Evolutionary conservation across 2,888 invertebrate genomes (phyloP).

Genomic region (Tetramorium bicarinatum): DNA sequence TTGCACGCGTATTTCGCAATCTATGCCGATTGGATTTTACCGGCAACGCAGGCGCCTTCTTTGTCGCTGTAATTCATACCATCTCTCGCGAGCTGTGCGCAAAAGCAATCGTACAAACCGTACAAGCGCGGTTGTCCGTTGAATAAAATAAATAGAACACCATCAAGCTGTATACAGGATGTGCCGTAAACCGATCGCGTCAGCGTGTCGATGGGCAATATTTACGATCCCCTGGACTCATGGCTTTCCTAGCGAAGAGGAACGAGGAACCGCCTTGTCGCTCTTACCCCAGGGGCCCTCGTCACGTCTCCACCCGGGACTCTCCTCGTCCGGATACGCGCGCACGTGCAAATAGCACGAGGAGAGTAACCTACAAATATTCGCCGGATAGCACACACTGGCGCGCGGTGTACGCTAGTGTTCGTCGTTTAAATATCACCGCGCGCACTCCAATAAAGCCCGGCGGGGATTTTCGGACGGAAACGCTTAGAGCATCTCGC

Average conservation of each 20-base stretch:
- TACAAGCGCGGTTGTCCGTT: constrained; percentile 34
- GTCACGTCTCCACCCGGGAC: constrained; percentile 24
- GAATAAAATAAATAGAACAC: constrained; percentile 46
- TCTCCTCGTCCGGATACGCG: constrained; percentile 31
- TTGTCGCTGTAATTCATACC: constrained; percentile 47
- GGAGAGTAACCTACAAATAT: constrained; percentile 53
- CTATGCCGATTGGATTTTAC: constrained; percentile 38
- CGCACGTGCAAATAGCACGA: constrained; percentile 45
- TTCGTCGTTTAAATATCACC: constrained; percentile 56
- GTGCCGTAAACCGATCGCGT: constrained; percentile 47
- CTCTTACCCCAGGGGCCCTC: constrained; percentile 20
- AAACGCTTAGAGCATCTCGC: constrained; percentile 54
- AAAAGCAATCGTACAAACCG: constrained; percentile 53
- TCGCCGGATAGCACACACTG: constrained; percentile 31
- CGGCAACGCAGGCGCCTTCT: constrained; percentile 41
- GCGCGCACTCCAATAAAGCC: constrained; percentile 52
- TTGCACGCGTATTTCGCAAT: constrained; percentile 43
- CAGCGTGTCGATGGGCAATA: constrained; percentile 48
- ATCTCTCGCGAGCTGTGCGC: constrained; percentile 12
- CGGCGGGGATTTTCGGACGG: constrained; percentile 53
- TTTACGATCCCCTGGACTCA: constrained; percentile 43
- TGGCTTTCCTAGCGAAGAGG: constrained; percentile 20
- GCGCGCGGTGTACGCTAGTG: constrained; percentile 10
- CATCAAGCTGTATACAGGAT: constrained; percentile 15
- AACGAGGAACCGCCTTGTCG: constrained; percentile 39